A percentile compares a stretch with the other conserved stretches of the same genome.
Evolutionary conservation across 2,797 vertebrate species (phyloP).

Genomic region (Oryzias sinensis): DNA sequence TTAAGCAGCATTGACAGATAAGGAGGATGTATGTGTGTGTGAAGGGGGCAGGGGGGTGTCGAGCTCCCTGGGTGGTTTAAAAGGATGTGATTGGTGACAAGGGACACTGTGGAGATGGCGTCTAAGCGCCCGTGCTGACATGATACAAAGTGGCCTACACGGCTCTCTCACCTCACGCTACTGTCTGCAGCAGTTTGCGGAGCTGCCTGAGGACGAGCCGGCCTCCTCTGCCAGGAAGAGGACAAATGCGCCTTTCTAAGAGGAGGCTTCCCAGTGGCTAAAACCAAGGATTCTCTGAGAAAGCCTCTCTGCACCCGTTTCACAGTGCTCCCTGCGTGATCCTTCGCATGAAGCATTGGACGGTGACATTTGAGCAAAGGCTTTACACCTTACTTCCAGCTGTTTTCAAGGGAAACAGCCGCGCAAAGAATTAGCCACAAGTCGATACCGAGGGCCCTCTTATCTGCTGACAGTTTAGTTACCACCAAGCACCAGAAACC

Average conservation of each 20-base stretch:
- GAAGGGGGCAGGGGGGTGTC: constrained; percentile 32
- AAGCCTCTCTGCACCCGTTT: constrained; percentile 25
- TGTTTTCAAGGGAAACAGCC: constrained; percentile 80
- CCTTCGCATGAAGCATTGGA: constrained; percentile 81
- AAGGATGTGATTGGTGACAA: constrained; percentile 78
- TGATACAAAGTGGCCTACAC: constrained; percentile 74
- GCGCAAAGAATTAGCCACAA: constrained; percentile 74
- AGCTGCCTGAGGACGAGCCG: constrained; percentile 52
- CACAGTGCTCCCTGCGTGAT: constrained; percentile 54
- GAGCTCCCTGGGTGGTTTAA: constrained; percentile 74
- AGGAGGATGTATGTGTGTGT: constrained; percentile 54
- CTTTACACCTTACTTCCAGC: constrained; percentile 88
- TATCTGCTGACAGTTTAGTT: constrained; percentile 84
- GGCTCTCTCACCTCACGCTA: constrained; percentile 71
- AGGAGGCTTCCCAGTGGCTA: constrained; percentile 13
- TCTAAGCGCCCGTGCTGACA: constrained; percentile 70
- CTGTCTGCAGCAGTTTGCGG: constrained; percentile 63
- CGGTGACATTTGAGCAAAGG: constrained; percentile 85
- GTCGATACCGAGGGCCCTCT: constrained; percentile 77
- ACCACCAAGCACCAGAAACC: constrained; percentile 78
- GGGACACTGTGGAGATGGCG: constrained; percentile 68
- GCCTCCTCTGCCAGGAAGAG: constrained; percentile 39
- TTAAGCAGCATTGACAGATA: constrained; percentile 87
- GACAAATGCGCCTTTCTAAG: constrained; percentile 35
- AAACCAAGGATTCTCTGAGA: constrained; percentile 1